Evolutionary conservation across 2,797 vertebrate genomes (phyloP).

Genomic region (Oophaga sylvatica): DNA sequence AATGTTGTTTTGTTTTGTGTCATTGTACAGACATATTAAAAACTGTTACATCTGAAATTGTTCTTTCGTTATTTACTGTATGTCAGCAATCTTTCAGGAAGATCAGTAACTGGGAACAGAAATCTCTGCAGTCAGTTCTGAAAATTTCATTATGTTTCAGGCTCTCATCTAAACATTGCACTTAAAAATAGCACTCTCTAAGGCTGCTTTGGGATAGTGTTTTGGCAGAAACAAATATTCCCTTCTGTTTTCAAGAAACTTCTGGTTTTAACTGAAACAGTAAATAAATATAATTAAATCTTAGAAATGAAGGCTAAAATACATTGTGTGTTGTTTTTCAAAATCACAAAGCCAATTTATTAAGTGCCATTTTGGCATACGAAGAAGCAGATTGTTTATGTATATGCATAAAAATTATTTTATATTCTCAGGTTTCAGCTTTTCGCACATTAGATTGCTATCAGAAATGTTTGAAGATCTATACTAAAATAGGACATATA

Average conservation of each 20-base stretch:
- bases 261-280: constrained; percentile 42
- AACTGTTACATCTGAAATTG: constrained; percentile 22
- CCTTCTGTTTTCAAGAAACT: constrained; percentile 38
- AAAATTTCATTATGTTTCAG: constrained; percentile 50
- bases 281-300: constrained; percentile 47
- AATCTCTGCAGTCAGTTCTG: constrained; percentile 35
- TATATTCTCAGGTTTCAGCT: not conserved
- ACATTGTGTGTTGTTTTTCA: not conserved
- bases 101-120: constrained; percentile 31
- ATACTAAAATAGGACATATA: constrained; percentile 21
- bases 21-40: not conserved
- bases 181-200: constrained; percentile 50
- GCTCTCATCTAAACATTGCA: constrained; percentile 45
- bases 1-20: not conserved
- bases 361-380: not conserved
- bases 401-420: not conserved
- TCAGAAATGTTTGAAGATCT: constrained; percentile 1
- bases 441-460: not conserved
- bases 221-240: constrained; percentile 52
- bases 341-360: constrained; percentile 10
- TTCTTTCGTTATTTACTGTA: constrained; percentile 23
- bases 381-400: not conserved
- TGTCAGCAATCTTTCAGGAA: constrained; percentile 43
- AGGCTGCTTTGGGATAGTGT: constrained; percentile 46
- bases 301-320: not conserved